Conservation (phyloP, 1,140 invertebrate species). For the Oryctes rhinoceros region DNA sequence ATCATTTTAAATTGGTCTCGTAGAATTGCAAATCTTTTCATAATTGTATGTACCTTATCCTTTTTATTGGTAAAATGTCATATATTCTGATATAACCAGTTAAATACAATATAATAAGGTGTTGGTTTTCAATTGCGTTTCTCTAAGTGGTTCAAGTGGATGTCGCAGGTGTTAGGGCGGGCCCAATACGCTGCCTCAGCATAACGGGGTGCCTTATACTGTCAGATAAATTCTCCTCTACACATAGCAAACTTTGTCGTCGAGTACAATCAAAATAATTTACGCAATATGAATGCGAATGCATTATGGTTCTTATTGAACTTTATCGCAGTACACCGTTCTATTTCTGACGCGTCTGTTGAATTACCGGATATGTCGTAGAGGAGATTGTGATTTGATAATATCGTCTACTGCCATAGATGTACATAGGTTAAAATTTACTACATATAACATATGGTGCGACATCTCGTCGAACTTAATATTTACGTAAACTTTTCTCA, state of each 20-base stretch:
- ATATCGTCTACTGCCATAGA: not conserved
- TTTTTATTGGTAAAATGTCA: too few species aligned
- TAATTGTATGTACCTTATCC: too few species aligned
- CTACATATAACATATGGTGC: constrained; percentile 4
- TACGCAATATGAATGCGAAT: constrained; percentile 62
- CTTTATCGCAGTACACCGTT: not conserved
- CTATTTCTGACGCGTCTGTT: not conserved
- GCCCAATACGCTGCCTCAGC: constrained; percentile 40
- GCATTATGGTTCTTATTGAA: constrained; percentile 28
- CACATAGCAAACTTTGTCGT: constrained; percentile 59
- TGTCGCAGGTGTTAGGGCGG: constrained; percentile 45
- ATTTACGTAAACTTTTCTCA: constrained; percentile 6
- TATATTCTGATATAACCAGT: too few species aligned
- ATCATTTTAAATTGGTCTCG: too few species aligned
- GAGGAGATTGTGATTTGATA: constrained; percentile 10
- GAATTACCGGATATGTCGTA: not conserved
- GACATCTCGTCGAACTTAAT: not conserved
- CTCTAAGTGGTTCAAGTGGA: constrained; percentile 40
- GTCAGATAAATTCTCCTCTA: constrained; percentile 55
- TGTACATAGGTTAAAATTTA: constrained; percentile 9
- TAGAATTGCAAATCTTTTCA: too few species aligned
- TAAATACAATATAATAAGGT: constrained; percentile 41
- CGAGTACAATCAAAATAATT: constrained; percentile 60
- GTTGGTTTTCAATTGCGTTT: constrained; percentile 42
- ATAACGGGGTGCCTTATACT: constrained; percentile 54